These are phyloP conservation scores for Oxyruncus cristatus DNA, from an alignment of 2,113 vertebrate genomes.

Conservation along the genomic window DNA sequence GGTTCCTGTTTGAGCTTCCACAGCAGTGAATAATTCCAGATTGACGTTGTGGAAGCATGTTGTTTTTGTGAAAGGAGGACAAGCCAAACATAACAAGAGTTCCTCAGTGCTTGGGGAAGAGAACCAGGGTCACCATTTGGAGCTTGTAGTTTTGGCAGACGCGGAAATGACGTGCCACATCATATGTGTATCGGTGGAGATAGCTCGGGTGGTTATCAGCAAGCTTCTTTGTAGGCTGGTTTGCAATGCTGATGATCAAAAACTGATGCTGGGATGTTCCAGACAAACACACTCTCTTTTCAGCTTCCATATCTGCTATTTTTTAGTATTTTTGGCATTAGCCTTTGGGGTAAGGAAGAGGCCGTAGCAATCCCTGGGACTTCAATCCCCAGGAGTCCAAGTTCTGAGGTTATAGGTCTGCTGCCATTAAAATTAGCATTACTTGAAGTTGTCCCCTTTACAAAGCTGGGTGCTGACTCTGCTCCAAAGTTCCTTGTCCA, in stretches of 20 bases:
- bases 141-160: neutral
- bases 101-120: neutral
- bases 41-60: neutral
- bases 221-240: neutral
- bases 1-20: slow-evolving; percentile 19
- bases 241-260: neutral
- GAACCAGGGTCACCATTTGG: slow-evolving; percentile 7
- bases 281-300: neutral
- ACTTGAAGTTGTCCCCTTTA: neutral
- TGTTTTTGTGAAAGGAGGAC: neutral
- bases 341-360: neutral
- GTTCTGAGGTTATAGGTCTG: neutral
- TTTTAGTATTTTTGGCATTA: slow-evolving; percentile 25
- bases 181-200: neutral
- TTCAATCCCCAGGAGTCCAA: neutral
- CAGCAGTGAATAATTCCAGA: slow-evolving; percentile 43
- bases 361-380: neutral
- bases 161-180: neutral
- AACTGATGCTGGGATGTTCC: neutral
- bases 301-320: neutral
- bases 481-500: neutral
- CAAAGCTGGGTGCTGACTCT: neutral
- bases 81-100: slow-evolving; percentile 45
- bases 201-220: neutral
- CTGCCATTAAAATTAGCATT: neutral